phyloP scores from a whole-genome alignment of 2,888 invertebrate genomes.

The Diaperis boleti region DNA sequence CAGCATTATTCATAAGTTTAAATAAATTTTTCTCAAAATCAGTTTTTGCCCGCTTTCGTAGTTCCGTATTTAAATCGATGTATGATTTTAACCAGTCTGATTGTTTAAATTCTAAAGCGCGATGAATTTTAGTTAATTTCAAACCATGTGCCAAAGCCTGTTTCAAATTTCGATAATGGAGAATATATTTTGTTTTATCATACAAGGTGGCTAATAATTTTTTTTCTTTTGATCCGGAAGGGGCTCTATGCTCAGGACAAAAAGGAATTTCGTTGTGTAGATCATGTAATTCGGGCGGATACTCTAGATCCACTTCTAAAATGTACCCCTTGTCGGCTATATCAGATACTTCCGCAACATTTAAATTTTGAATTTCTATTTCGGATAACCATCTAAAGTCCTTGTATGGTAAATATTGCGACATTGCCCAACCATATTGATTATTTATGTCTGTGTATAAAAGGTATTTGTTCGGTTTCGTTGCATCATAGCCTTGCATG shows the following conservation, averaged over 20 bases:
- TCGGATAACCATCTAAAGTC: conserved; percentile 45
- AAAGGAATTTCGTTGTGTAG: conserved; percentile 43
- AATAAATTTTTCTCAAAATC: conserved; percentile 27
- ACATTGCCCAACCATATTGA: conserved; percentile 13
- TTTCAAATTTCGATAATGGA: conserved; percentile 41
- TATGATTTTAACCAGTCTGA: conserved; percentile 41
- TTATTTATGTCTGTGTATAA: conserved; percentile 12
- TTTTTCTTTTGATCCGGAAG: conserved; percentile 5
- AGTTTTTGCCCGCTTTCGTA: not conserved
- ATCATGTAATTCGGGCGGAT: conserved; percentile 58
- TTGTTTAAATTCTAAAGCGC: conserved; percentile 37
- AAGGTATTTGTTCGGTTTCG: not conserved
- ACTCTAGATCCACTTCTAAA: conserved; percentile 61
- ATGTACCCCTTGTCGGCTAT: conserved; percentile 54
- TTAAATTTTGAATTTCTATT: conserved; percentile 38
- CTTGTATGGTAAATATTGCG: not conserved
- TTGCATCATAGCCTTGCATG: conserved; percentile 33
- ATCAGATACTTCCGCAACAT: conserved; percentile 31
- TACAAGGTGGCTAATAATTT: conserved; percentile 33
- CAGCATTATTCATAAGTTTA: conserved; percentile 23
- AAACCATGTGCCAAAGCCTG: conserved; percentile 38
- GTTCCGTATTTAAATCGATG: conserved; percentile 41
- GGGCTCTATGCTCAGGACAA: conserved; percentile 33
- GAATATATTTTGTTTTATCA: conserved; percentile 31
- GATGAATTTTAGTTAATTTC: conserved; percentile 30